Percentiles rank a stretch among this genome's conserved stretches.
Conservation (phyloP, 2,888 invertebrate species). For the Andrena chrysosceles region DNA sequence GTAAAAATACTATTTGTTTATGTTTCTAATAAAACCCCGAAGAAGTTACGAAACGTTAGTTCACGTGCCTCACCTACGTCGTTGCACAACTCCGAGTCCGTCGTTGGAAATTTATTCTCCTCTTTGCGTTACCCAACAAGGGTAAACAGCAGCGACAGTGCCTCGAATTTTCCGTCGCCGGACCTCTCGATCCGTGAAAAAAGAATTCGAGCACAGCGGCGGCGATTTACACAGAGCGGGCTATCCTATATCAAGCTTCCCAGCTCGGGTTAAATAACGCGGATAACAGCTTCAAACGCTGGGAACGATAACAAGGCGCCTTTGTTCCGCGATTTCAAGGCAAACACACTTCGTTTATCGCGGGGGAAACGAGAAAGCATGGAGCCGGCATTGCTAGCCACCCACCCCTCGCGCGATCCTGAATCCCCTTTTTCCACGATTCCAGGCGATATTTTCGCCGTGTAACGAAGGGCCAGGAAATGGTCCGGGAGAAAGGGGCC, state of each 20-base stretch:
- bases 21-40: constrained; percentile 70
- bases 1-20: constrained; percentile 68
- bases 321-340: constrained; percentile 21
- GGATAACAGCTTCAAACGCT: constrained; percentile 1
- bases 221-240: background rate
- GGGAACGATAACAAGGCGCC: background rate
- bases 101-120: background rate
- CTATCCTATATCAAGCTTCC: background rate
- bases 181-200: background rate
- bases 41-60: background rate
- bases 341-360: constrained; percentile 9
- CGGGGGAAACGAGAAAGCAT: background rate
- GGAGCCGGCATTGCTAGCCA: background rate
- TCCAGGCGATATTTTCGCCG: background rate
- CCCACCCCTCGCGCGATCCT: too few species aligned
- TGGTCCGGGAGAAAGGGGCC: background rate
- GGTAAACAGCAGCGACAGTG: background rate
- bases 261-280: constrained; percentile 15
- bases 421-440: background rate
- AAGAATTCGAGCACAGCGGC: background rate
- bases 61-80: background rate
- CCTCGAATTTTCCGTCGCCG: background rate
- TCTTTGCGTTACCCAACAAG: background rate
- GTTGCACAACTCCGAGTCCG: background rate
- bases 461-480: background rate